Percentiles rank a stretch among this genome's conserved stretches.
Evolutionary conservation across 1,140 invertebrate species (phyloP).

Genomic region (Sarcophaga bullata): DNA sequence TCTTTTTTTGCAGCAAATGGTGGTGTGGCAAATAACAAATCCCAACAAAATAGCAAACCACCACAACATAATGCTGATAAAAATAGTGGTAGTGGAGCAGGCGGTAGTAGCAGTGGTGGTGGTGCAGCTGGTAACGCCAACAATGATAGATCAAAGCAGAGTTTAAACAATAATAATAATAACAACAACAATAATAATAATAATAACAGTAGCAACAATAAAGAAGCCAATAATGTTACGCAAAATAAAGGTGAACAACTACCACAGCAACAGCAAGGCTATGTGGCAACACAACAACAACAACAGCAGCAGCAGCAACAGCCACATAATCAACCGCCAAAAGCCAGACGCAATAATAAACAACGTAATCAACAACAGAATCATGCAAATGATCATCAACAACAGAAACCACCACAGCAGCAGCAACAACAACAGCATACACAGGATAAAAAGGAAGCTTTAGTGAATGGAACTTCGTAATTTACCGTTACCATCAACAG

Average conservation of each 20-base stretch:
- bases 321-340: constrained; percentile 53
- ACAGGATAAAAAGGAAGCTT: constrained; percentile 57
- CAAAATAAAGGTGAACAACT: constrained; percentile 35
- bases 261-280: constrained; percentile 48
- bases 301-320: constrained; percentile 48
- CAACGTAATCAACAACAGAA: constrained; percentile 42
- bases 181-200: constrained; percentile 32
- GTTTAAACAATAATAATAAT: constrained; percentile 45
- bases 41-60: constrained; percentile 54
- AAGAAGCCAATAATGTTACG: constrained; percentile 36
- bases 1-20: constrained; percentile 56
- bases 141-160: constrained; percentile 46
- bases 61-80: constrained; percentile 55
- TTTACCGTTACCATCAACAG: not conserved
- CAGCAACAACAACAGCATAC: constrained; percentile 45
- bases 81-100: constrained; percentile 53
- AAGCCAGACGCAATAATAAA: constrained; percentile 60
- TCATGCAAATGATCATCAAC: constrained; percentile 37
- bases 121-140: constrained; percentile 47
- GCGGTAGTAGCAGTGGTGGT: constrained; percentile 48
- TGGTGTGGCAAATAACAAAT: constrained; percentile 58
- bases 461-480: constrained; percentile 64
- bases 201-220: constrained; percentile 42
- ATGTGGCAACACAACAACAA: constrained; percentile 45
- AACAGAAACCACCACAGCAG: constrained; percentile 55